Conservation (phyloP, 2,888 invertebrate species). For the Tromatobia lineatoria region DNA sequence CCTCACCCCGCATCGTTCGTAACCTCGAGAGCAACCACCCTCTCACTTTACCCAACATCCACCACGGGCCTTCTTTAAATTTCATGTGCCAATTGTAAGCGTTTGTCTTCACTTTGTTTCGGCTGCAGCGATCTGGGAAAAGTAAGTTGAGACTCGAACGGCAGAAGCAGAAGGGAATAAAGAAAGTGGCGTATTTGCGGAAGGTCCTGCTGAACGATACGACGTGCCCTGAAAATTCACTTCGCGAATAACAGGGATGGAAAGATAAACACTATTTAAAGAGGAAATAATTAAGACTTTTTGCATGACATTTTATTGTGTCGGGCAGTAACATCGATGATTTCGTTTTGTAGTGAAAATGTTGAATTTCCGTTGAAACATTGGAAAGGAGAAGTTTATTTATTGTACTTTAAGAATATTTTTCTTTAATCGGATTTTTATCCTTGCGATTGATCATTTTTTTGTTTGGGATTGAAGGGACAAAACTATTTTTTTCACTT, state of each 20-base stretch:
- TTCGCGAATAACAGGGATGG: slow-evolving; percentile 56
- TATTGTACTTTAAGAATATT: too few species aligned
- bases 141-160: slow-evolving; percentile 39
- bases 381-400: too few species aligned
- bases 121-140: slow-evolving; percentile 63
- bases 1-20: slow-evolving; percentile 52
- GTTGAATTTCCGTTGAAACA: neutral
- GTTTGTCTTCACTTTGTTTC: slow-evolving; percentile 80
- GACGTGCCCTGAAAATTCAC: slow-evolving; percentile 63
- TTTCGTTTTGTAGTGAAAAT: neutral
- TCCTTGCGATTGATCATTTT: too few species aligned
- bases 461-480: too few species aligned
- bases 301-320: slow-evolving; percentile 31
- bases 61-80: slow-evolving; percentile 81
- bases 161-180: slow-evolving; percentile 39
- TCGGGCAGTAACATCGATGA: neutral
- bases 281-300: slow-evolving; percentile 69
- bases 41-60: slow-evolving; percentile 55
- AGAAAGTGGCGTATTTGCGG: slow-evolving; percentile 64
- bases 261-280: slow-evolving; percentile 65
- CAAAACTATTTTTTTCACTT: too few species aligned
- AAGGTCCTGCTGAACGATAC: slow-evolving; percentile 59
- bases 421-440: too few species aligned
- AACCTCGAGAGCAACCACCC: slow-evolving; percentile 42
- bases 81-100: slow-evolving; percentile 85